phyloP scores from a whole-genome alignment of 2,797 vertebrate genomes.

The Molossus alvarezi region DNA sequence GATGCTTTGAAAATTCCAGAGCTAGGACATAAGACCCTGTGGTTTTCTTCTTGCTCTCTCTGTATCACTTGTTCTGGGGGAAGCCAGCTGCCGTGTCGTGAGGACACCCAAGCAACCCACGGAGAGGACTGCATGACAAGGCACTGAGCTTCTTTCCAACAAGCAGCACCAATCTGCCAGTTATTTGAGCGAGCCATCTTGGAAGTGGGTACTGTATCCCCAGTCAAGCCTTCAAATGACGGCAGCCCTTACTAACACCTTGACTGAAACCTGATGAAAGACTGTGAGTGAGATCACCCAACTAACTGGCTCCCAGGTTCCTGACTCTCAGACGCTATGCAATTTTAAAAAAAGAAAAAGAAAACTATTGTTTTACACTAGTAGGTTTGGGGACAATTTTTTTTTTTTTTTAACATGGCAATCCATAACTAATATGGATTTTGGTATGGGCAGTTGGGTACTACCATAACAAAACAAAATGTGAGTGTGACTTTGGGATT shows the following conservation, averaged over 20 bases:
- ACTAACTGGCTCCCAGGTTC: background rate
- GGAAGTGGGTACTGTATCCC: background rate
- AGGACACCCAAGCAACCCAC: background rate
- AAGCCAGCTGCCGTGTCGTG: background rate
- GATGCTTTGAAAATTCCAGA: background rate
- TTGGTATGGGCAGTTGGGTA: background rate
- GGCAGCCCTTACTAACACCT: background rate
- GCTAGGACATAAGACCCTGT: background rate
- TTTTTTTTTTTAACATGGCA: background rate
- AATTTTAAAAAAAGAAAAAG: background rate
- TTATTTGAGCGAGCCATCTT: no score
- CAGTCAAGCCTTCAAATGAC: background rate
- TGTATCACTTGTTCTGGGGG: background rate
- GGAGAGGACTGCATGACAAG: background rate
- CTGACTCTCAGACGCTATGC: background rate
- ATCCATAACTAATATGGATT: background rate
- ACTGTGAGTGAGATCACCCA: background rate
- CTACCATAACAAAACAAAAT: background rate
- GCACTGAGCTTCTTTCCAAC: background rate
- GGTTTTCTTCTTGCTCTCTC: background rate
- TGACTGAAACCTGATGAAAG: background rate
- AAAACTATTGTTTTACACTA: background rate
- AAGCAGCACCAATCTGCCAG: background rate
- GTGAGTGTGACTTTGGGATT: background rate
- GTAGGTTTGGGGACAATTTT: background rate